Evolutionary conservation across 2,888 invertebrate genomes (phyloP), one percentile per base, ranked within the genome.

Genomic region (Lordiphosa andalusiaca): DNA sequence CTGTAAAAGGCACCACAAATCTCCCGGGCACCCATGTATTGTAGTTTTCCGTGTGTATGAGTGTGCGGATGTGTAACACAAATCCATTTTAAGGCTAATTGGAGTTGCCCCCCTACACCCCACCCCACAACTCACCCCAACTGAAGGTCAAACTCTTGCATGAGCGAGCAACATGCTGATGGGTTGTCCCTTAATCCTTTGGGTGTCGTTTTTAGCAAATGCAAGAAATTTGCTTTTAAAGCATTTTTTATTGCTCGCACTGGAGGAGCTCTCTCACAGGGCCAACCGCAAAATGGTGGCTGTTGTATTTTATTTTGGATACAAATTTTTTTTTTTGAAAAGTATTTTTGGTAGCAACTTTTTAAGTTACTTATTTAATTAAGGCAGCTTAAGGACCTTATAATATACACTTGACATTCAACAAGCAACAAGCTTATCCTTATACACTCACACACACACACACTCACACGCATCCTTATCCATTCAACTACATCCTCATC

Each of bases 21-120:
- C 80, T 71, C 72, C 5, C 39, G 69, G 71, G 80, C 53, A 40
- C 55, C 42, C 55, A 59, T 51, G 73, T 64, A 67, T 73, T 61
- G 59, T 60, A 75, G 68, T 53, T 58, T 65, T 25, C 6, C 30
- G 37, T 49, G 41, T 50, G 44, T 35, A 19, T 21, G 16, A 35
- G 19, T 47, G 66, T 72, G 77, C 2, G 16, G 36, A 57, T 72
- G 77, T 81, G 73, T 70, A 62, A 76, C 73, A 76, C 73, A 80
- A 84, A 77, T 84, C 81, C 84, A 77, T 84, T 84, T 81, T 80
- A 54, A 57, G 81, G 77, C 84, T 84, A 84, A 77, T 77, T 77
- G 84, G 77, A 70, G 71, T 67, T 59, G 62, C 55, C 61, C 51
- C 54, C n/a, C n/a, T n/a, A n/a, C n/a, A n/a, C n/a, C n/a, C n/a